phyloP scores from a whole-genome alignment of 35 echinoderm and acorn worm genomes.

The Stichopus chloronotus region DNA sequence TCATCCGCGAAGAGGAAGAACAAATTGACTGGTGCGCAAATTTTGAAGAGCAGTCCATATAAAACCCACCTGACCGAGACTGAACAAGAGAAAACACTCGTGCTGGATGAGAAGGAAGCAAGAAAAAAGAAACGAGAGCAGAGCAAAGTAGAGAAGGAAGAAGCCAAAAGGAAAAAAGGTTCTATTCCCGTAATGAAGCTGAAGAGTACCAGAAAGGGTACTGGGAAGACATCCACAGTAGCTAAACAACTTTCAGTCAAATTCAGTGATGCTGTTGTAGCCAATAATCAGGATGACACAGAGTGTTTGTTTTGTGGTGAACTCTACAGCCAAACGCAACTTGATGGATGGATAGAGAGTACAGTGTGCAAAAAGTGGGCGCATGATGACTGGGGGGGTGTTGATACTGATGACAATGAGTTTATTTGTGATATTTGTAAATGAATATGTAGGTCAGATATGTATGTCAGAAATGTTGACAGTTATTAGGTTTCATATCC shows the following conservation, averaged over 20 bases:
- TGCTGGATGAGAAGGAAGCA: slow-evolving; percentile 21
- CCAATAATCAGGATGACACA: not conserved
- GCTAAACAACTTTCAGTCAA: not conserved
- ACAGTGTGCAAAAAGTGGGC: slow-evolving; percentile 20
- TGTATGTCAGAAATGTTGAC: not conserved
- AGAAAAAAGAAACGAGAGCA: slow-evolving; percentile 4
- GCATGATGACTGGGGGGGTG: slow-evolving; percentile 30
- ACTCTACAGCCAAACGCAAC: slow-evolving; percentile 30
- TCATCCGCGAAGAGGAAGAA: too few species aligned
- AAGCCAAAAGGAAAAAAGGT: slow-evolving; percentile 4
- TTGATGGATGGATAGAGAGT: slow-evolving; percentile 3
- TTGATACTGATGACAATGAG: slow-evolving; percentile 8
- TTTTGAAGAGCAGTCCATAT: slow-evolving; percentile 28
- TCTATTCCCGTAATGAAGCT: slow-evolving; percentile 13
- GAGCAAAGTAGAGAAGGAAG: not conserved
- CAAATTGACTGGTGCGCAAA: not conserved
- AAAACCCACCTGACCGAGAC: slow-evolving; percentile 10
- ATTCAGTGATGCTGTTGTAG: not conserved
- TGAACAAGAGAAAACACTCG: not conserved
- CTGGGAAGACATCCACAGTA: not conserved
- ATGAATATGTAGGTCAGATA: slow-evolving; percentile 17
- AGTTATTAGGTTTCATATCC: not conserved
- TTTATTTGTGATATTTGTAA: slow-evolving; percentile 41
- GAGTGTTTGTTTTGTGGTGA: slow-evolving; percentile 33
- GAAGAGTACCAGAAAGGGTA: not conserved